Conservation (phyloP, 2,888 invertebrate species). For the Cyrtodaria siliqua region DNA sequence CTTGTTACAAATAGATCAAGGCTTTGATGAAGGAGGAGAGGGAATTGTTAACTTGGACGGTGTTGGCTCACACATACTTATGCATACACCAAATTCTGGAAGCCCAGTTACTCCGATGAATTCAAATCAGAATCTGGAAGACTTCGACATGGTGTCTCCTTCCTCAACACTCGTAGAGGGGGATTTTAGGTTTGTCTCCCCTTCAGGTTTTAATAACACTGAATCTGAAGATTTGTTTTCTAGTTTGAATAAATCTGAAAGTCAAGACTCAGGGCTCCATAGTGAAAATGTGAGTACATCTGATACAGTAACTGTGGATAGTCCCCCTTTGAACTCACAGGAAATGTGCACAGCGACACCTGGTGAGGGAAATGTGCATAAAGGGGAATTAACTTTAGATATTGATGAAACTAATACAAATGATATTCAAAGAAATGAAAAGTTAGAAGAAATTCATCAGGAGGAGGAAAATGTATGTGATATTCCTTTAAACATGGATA, state of each 20-base stretch:
- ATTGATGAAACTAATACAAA: neutral
- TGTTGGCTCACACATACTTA: constrained; percentile 53
- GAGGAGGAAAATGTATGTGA: neutral
- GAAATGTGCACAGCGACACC: constrained; percentile 4
- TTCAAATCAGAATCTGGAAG: constrained; percentile 16
- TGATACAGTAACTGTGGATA: constrained; percentile 70
- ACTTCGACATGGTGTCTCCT: constrained; percentile 31
- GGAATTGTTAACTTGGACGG: constrained; percentile 42
- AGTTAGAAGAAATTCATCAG: too few relatives aligned
- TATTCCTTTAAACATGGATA: too few relatives aligned
- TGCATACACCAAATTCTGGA: constrained; percentile 65
- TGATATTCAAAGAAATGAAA: neutral
- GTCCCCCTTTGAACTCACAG: constrained; percentile 33
- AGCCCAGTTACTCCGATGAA: constrained; percentile 71
- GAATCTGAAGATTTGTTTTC: constrained; percentile 31
- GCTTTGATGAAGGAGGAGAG: constrained; percentile 66
- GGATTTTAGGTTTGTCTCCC: constrained; percentile 21
- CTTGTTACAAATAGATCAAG: constrained; percentile 67
- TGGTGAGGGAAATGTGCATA: neutral
- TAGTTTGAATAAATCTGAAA: constrained; percentile 77
- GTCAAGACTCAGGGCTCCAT: constrained; percentile 81
- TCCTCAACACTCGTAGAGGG: constrained; percentile 42
- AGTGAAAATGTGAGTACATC: constrained; percentile 81
- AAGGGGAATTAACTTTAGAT: neutral
- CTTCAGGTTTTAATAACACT: constrained; percentile 10